Evolutionary conservation across 1,140 invertebrate genomes (phyloP).

Genomic region (Meloidogyne exigua): DNA sequence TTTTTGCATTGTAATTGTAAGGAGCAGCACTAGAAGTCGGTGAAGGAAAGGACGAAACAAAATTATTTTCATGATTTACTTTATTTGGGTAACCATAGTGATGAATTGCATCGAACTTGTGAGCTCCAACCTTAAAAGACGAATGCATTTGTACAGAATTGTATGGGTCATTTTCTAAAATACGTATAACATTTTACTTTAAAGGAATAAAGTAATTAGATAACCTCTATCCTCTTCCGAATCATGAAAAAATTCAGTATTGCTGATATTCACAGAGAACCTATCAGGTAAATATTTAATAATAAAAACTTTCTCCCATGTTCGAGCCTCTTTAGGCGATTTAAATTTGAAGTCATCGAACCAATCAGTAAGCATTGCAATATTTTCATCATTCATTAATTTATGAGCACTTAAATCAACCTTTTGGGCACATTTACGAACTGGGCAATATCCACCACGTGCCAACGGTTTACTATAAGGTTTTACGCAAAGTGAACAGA

Average conservation of each 20-base stretch:
- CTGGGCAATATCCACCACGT: neutral
- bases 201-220: too few species aligned
- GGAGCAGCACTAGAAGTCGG: neutral
- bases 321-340: neutral
- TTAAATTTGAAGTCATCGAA: neutral
- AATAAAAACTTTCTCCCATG: neutral
- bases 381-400: constrained; percentile 1
- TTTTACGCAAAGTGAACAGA: neutral
- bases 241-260: neutral
- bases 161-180: neutral
- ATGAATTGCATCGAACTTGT: neutral
- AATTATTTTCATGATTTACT: neutral
- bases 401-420: neutral
- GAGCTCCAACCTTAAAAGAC: neutral
- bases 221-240: neutral
- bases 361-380: neutral
- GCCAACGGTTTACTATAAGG: neutral
- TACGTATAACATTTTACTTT: neutral
- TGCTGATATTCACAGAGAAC: neutral
- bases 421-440: neutral
- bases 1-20: neutral
- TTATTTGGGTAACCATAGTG: neutral
- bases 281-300: neutral
- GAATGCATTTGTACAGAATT: neutral
- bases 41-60: neutral